Conservation (phyloP, 2,888 invertebrate genomes). For the Pterobdella sp. region DNA sequence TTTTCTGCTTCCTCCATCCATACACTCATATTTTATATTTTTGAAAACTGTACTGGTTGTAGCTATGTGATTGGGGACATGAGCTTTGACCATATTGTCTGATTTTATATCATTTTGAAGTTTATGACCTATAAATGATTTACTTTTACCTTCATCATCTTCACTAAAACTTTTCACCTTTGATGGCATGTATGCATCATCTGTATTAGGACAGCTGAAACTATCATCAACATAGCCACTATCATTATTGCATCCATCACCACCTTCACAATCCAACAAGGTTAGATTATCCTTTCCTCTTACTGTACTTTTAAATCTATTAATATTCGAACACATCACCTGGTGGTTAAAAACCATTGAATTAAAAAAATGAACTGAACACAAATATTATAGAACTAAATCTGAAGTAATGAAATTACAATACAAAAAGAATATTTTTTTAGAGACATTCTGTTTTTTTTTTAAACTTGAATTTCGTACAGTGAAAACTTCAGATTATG, state of each 20-base stretch:
- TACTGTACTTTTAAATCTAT: not conserved
- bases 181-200: too few species aligned
- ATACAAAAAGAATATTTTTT: too few species aligned
- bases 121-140: not conserved
- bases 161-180: too few species aligned
- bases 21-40: not conserved
- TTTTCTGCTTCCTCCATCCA: not conserved
- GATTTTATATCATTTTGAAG: not conserved
- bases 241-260: not conserved
- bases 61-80: not conserved
- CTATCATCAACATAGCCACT: not conserved
- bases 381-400: too few species aligned
- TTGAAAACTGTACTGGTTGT: not conserved
- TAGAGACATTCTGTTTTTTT: too few species aligned
- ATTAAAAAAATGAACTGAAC: too few species aligned
- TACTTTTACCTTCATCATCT: not conserved
- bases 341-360: too few species aligned
- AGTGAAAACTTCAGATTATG: too few species aligned
- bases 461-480: too few species aligned
- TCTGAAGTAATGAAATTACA: too few species aligned
- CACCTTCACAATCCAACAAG: not conserved
- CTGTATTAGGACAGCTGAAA: not conserved
- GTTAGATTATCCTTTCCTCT: not conserved
- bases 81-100: not conserved
- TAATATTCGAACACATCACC: conserved; percentile 4